Conservation (phyloP, 2,797 vertebrate species). For the Falco biarmicus region DNA sequence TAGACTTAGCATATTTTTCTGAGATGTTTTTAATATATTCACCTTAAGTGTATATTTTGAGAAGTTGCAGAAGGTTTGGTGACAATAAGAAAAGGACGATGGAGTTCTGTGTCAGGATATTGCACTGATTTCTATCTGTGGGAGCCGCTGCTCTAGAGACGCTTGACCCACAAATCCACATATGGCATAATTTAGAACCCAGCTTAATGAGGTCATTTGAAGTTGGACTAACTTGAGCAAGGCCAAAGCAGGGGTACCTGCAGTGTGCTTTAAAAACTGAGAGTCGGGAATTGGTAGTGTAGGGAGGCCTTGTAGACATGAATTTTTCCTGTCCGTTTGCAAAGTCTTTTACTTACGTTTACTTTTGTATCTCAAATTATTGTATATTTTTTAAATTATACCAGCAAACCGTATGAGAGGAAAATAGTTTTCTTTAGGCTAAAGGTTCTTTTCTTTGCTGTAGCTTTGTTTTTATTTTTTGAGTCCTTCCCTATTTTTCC, state of each 20-base stretch:
- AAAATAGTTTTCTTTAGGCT: not conserved
- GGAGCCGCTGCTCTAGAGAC: not conserved
- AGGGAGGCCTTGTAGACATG: accelerated
- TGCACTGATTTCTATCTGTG: not conserved
- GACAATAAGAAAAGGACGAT: not conserved
- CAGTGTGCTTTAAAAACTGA: not conserved
- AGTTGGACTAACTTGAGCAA: not conserved
- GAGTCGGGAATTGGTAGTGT: not conserved
- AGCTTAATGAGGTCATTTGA: not conserved
- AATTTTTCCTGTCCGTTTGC: not conserved
- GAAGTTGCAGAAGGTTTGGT: not conserved
- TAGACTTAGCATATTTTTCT: not conserved
- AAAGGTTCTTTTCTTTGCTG: not conserved
- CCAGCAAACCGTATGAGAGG: not conserved
- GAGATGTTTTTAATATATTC: not conserved
- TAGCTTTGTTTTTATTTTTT: not conserved
- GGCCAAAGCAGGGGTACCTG: not conserved
- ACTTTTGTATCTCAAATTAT: not conserved
- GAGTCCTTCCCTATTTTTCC: not conserved
- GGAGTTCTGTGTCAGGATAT: not conserved
- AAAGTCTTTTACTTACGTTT: not conserved
- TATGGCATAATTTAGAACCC: not conserved
- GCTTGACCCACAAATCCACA: not conserved
- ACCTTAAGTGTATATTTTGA: not conserved
- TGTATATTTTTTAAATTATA: not conserved